Evolutionary conservation across 2,113 vertebrate genomes (phyloP).

Genomic region (Sinocyclocheilus grahami): DNA sequence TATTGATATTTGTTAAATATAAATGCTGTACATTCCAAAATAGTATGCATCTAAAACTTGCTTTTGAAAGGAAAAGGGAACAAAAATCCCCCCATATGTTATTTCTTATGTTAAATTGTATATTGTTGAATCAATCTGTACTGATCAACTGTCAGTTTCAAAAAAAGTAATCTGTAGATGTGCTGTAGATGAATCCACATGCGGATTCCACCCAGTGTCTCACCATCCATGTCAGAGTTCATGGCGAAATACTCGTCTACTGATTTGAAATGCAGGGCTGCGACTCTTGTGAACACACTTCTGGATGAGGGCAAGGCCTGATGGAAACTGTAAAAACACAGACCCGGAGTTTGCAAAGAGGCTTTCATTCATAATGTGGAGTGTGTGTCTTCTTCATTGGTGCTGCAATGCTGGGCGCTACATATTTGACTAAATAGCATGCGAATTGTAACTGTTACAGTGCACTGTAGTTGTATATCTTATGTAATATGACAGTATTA

Average conservation of each 20-base stretch:
- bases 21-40: neutral
- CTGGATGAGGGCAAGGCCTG: neutral
- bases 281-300: constrained; percentile 45
- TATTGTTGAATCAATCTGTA: no score
- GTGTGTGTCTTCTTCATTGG: neutral
- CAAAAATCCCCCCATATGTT: no score
- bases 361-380: neutral
- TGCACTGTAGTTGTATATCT: neutral
- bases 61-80: neutral
- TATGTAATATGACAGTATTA: neutral
- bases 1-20: neutral
- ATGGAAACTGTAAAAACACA: neutral
- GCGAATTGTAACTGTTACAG: neutral
- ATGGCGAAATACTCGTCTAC: constrained; percentile 70
- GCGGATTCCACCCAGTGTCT: neutral
- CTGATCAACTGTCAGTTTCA: neutral
- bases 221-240: constrained; percentile 71
- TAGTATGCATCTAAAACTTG: neutral
- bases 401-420: neutral
- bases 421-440: neutral
- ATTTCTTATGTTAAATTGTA: no score
- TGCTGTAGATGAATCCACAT: neutral
- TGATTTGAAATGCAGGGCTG: constrained; percentile 71
- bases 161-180: no score
- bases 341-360: neutral